These are phyloP conservation scores for Trissolcus brochymenae DNA, from an alignment of 2,888 invertebrate species.

Conservation along the genomic window DNA sequence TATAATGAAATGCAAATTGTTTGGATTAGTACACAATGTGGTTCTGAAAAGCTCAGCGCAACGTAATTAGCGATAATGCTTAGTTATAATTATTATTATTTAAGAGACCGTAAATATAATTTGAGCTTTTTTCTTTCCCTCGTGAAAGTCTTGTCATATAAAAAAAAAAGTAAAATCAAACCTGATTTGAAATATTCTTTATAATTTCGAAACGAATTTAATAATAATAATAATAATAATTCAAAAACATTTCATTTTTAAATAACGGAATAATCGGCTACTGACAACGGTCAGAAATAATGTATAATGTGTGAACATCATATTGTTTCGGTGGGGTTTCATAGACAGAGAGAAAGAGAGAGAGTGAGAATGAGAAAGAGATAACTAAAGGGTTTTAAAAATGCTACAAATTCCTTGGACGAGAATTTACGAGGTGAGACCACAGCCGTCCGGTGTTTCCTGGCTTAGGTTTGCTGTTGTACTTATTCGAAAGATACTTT, in stretches of 20 bases:
- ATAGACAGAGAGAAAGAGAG: slow-evolving; percentile 29
- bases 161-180: not conserved
- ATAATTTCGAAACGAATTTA: no score
- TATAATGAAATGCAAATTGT: slow-evolving; percentile 53
- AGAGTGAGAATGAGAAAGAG: not conserved
- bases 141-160: not conserved
- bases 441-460: slow-evolving; percentile 60
- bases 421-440: slow-evolving; percentile 68
- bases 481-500: slow-evolving; percentile 74
- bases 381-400: slow-evolving; percentile 58
- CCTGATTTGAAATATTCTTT: no score
- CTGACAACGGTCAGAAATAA: slow-evolving; percentile 24
- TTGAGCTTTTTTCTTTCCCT: no score
- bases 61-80: slow-evolving; percentile 41
- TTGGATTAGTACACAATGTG: slow-evolving; percentile 54
- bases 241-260: no score
- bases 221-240: no score
- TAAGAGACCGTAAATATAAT: not conserved
- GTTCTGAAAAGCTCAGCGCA: slow-evolving; percentile 28
- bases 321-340: slow-evolving; percentile 27
- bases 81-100: slow-evolving; percentile 14
- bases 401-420: slow-evolving; percentile 63
- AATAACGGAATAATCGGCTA: not conserved
- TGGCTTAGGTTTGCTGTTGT: slow-evolving; percentile 67
- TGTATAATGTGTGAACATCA: slow-evolving; percentile 28